Evolutionary conservation across 2,888 invertebrate genomes (phyloP).

Genomic region (Drosophila greeni): DNA sequence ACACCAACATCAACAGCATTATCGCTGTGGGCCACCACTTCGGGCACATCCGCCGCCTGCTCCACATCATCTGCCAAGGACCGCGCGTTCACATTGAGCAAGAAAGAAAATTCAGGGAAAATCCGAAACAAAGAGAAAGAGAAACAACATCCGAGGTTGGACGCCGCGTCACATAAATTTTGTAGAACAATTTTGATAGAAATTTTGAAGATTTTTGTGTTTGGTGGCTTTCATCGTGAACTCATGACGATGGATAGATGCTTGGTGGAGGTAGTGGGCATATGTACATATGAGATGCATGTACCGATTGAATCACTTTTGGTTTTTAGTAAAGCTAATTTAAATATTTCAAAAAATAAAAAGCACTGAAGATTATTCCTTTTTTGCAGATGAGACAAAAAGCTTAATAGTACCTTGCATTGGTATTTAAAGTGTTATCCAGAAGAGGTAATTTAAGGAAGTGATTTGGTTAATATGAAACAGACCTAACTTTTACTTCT

Average conservation of each 20-base stretch:
- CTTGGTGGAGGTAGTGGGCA: constrained; percentile 24
- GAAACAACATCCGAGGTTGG: constrained; percentile 38
- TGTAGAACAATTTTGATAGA: constrained; percentile 34
- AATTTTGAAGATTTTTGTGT: constrained; percentile 51
- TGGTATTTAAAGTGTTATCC: neutral
- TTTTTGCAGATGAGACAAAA: neutral
- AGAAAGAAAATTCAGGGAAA: constrained; percentile 41
- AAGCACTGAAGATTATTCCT: too few relatives aligned
- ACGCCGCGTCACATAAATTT: constrained; percentile 42
- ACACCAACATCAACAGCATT: constrained; percentile 43
- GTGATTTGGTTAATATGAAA: neutral
- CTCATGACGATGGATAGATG: constrained; percentile 45
- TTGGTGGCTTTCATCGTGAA: constrained; percentile 23
- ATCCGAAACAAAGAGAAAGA: constrained; percentile 58
- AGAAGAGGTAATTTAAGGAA: neutral
- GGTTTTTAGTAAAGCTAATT: neutral
- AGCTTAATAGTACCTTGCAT: neutral
- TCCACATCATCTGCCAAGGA: constrained; percentile 50
- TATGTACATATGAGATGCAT: constrained; percentile 38
- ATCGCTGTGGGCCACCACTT: constrained; percentile 54
- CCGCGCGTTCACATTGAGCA: constrained; percentile 35
- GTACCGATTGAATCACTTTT: neutral
- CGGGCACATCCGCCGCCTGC: constrained; percentile 51
- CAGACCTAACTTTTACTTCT: neutral
- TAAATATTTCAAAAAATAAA: neutral